These are phyloP conservation scores for Lampris megalopsis DNA, from an alignment of 2,113 vertebrate species.

Conservation along the genomic window DNA sequence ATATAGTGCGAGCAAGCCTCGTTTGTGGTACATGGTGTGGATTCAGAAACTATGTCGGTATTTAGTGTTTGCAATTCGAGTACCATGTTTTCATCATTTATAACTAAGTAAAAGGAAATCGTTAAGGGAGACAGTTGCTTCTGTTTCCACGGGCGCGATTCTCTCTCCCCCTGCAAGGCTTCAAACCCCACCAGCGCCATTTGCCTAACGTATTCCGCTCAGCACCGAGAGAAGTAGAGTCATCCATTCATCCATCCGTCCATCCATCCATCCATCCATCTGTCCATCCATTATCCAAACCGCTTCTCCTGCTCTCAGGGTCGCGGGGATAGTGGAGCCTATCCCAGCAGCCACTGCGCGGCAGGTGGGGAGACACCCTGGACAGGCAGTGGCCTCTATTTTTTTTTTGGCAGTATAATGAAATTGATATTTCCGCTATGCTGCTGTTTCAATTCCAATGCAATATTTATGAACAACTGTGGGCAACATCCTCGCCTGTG, in stretches of 20 bases:
- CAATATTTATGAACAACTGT: conserved; percentile 2
- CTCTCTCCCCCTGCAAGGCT: conserved; percentile 41
- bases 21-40: conserved; percentile 68
- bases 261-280: no score
- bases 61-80: conserved; percentile 80
- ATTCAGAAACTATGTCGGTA: conserved; percentile 70
- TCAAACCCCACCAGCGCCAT: conserved; percentile 7
- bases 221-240: conserved; percentile 30
- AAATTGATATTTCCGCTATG: background rate
- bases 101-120: conserved; percentile 78
- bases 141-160: conserved; percentile 61
- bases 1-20: conserved; percentile 52
- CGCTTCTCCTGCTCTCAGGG: no score
- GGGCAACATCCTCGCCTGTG: background rate
- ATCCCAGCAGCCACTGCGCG: no score
- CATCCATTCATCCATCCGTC: background rate
- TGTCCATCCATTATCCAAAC: no score
- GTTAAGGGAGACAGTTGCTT: conserved; percentile 71
- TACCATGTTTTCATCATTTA: conserved; percentile 77
- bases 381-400: background rate
- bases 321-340: no score
- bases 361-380: no score
- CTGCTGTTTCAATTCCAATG: conserved; percentile 7
- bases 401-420: background rate
- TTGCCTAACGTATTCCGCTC: conserved; percentile 32